phyloP scores from a whole-genome alignment of 2,797 vertebrate genomes.

The Sebastes diaconus region DNA sequence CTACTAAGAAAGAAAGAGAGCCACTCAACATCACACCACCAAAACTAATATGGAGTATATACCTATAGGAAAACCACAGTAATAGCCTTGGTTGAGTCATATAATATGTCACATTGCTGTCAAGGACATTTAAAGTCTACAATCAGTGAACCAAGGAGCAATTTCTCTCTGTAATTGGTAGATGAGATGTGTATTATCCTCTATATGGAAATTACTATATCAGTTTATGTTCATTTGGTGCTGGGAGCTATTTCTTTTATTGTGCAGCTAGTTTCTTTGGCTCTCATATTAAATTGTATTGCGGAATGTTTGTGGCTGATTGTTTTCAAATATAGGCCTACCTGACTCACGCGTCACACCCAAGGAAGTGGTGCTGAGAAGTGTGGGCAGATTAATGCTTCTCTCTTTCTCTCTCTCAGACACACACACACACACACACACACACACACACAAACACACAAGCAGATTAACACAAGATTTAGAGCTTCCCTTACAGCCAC shows the following conservation, averaged over 20 bases:
- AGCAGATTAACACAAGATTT: constrained; percentile 2
- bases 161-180: neutral
- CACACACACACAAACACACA: neutral
- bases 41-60: neutral
- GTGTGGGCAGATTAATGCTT: neutral
- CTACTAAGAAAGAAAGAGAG: constrained; percentile 39
- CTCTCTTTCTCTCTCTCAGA: neutral
- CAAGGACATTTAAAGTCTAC: neutral
- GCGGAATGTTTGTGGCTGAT: neutral
- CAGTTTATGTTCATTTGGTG: neutral
- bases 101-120: neutral
- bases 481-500: neutral
- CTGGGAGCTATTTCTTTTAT: neutral
- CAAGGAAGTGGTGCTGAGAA: neutral
- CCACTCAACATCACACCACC: constrained; percentile 22
- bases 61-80: neutral
- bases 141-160: neutral
- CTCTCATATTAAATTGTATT: neutral
- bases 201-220: neutral
- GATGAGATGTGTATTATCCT: neutral
- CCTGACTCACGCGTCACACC: neutral
- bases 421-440: neutral
- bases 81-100: neutral
- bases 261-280: neutral
- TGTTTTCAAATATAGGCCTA: neutral